Evolutionary conservation across 2,113 vertebrate species (phyloP), one percentile per base, ranked within the genome.

Genomic region (Erpornis zantholeuca): DNA sequence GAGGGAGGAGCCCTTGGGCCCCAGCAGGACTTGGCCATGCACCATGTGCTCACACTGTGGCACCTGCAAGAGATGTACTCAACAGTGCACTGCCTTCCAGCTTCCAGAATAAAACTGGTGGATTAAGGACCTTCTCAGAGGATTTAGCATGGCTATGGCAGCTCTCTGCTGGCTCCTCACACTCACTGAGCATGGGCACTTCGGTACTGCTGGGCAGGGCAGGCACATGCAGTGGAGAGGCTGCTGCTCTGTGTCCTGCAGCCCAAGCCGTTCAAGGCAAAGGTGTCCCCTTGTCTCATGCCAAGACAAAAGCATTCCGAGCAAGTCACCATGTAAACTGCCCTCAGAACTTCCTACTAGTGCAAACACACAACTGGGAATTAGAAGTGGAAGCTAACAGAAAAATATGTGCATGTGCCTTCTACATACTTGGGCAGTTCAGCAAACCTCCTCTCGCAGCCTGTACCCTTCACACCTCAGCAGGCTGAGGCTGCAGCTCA

Each of bases 21-120:
- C 47, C 54, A 35, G n/a, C 47, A 84, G 35, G 65, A 44, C 44
- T 38, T 0, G 0, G 36, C 47, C 3, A 2, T 1, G 18, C 27
- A 27, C 29, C 0, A 0, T 5, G 28, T 24, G 56, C 52, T 83
- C 35, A 53, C 2, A 21, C 20, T 9, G 44, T 50, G 40, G 40
- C 78, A 45, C 45, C 33, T 90, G 27, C 68, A 59, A 50, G 33
- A 13, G 3, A 15, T 24, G 15, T 3, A 12, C 21, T 73, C 16
- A 27, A 11, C 16, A 44, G 16, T 1, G 11, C 59, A 8, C 31
- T 69, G 71, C 36, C 35, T 50, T 81, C 56, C 82, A 63, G 68
- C 42, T 83, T 70, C 54, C 47, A 78, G 69, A 81, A 78, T 12
- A 71, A 63, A 86, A 23, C 21, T 3, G 1, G 47, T 33, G 49